These are phyloP conservation scores for Crotalus helleri DNA, from an alignment of 2,113 vertebrate species.

Conservation along the genomic window DNA sequence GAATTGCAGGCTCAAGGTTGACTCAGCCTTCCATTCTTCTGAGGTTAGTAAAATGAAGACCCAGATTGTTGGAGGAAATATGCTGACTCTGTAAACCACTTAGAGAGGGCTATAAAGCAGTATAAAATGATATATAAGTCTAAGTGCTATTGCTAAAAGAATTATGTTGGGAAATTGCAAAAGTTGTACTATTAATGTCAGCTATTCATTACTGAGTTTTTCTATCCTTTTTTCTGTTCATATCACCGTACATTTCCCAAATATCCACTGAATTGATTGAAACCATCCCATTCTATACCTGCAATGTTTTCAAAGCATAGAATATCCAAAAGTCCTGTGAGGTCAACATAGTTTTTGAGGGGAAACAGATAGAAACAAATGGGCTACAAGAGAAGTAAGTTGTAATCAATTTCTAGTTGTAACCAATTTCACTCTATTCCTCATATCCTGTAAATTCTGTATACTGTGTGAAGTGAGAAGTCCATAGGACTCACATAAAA, in stretches of 20 bases:
- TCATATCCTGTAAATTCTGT: slow-evolving; percentile 25
- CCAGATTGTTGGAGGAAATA: background rate
- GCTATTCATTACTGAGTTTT: background rate
- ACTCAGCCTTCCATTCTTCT: too few species aligned
- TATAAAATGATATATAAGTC: too few species aligned
- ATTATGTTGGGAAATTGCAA: background rate
- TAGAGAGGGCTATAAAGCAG: too few species aligned
- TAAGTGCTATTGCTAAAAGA: background rate
- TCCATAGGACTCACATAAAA: slow-evolving; percentile 27
- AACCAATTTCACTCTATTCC: background rate
- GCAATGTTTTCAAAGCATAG: slow-evolving; percentile 23
- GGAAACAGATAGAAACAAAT: background rate
- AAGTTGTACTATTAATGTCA: background rate
- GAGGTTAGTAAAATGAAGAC: too few species aligned
- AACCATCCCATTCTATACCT: background rate
- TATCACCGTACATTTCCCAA: slow-evolving; percentile 1
- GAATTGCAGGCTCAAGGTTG: background rate
- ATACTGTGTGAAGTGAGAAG: slow-evolving; percentile 5
- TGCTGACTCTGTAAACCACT: too few species aligned
- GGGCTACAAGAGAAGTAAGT: background rate
- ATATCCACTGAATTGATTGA: background rate
- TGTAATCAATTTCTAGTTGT: background rate
- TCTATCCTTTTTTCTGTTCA: background rate
- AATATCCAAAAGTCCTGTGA: background rate
- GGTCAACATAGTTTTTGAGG: background rate